Percentiles rank a stretch among this genome's conserved stretches.
Evolutionary conservation across 2,888 invertebrate species (phyloP).

Genomic region (Carabus problematicus): DNA sequence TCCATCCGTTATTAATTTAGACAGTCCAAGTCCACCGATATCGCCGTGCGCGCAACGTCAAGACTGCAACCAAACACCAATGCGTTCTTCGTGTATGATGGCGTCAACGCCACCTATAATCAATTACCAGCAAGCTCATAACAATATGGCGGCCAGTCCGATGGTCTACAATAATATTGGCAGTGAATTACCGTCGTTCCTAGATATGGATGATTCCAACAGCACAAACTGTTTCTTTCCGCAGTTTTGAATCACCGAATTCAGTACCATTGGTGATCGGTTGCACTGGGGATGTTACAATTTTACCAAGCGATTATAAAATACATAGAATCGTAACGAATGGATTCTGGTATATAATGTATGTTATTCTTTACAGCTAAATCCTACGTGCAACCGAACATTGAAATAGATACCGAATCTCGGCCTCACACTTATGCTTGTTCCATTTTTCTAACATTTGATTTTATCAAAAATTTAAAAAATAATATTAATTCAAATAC

Average conservation of each 20-base stretch:
- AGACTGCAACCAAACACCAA: conserved; percentile 16
- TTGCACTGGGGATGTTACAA: too few species aligned
- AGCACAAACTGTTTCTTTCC: conserved; percentile 29
- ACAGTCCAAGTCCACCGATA: conserved; percentile 69
- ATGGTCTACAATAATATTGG: conserved; percentile 5
- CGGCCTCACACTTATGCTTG: too few species aligned
- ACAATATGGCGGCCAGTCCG: conserved; percentile 5
- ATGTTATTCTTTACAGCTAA: too few species aligned
- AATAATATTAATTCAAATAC: too few species aligned
- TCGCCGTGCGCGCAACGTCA: conserved; percentile 49
- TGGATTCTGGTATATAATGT: too few species aligned
- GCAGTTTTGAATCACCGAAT: background rate
- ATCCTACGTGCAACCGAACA: too few species aligned
- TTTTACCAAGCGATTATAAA: too few species aligned
- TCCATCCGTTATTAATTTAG: conserved; percentile 68
- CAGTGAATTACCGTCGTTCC: conserved; percentile 8
- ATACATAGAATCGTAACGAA: too few species aligned
- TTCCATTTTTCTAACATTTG: too few species aligned
- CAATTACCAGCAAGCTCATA: conserved; percentile 20
- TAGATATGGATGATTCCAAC: conserved; percentile 35
- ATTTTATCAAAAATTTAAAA: too few species aligned
- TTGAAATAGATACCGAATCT: too few species aligned
- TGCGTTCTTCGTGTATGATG: conserved; percentile 37
- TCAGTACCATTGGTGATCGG: too few species aligned
- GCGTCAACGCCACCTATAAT: conserved; percentile 4